Conservation (phyloP, 2,797 vertebrate species). For the Labeo calbasu region DNA sequence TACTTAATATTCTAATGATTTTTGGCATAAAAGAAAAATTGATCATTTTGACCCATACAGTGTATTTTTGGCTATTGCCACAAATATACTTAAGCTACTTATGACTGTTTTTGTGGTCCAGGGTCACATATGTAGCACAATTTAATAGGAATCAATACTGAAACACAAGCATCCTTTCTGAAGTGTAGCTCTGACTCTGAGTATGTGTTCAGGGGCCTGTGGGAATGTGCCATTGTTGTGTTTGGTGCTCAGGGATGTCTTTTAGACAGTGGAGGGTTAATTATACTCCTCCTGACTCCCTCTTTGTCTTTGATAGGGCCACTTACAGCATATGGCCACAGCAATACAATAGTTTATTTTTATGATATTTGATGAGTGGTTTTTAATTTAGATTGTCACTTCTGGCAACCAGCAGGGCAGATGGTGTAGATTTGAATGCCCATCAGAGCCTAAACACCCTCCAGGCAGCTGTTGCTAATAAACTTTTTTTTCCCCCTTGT, state of each 20-base stretch:
- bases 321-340: conserved; percentile 78
- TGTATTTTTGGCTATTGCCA: too few species aligned
- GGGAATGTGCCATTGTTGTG: conserved; percentile 47
- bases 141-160: neutral
- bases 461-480: conserved; percentile 89
- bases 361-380: conserved; percentile 82
- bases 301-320: conserved; percentile 61
- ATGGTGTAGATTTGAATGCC: conserved; percentile 87
- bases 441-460: conserved; percentile 84
- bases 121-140: neutral
- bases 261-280: conserved; percentile 58
- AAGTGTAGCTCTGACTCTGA: conserved; percentile 23
- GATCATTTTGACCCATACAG: too few species aligned
- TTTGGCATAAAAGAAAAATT: too few species aligned
- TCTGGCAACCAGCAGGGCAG: conserved; percentile 85
- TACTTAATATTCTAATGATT: too few species aligned
- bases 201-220: conserved; percentile 29
- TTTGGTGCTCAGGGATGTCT: conserved; percentile 50
- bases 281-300: conserved; percentile 56
- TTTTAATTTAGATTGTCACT: conserved; percentile 93
- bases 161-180: conserved; percentile 19
- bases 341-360: conserved; percentile 84
- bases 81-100: too few species aligned
- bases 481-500: conserved; percentile 72
- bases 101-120: too few species aligned